Evolutionary conservation across 2,113 vertebrate species (phyloP).

Genomic region (Chloropsis cyanopogon): DNA sequence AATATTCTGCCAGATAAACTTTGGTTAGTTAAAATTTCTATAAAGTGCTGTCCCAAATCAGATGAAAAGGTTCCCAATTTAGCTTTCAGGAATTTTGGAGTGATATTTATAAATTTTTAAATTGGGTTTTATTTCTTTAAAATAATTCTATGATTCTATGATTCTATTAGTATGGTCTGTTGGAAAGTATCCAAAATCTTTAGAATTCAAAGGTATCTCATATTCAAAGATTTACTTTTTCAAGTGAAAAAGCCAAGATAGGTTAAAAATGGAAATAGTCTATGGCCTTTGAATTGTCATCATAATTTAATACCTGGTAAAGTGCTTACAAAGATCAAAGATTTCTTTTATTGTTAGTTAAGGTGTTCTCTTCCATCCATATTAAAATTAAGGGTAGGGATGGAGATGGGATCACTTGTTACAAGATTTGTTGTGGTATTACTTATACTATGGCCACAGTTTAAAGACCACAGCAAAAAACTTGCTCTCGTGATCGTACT

Average conservation of each 20-base stretch:
- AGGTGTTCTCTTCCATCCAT: background rate
- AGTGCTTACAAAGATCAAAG: background rate
- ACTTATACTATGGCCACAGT: background rate
- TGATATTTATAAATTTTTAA: background rate
- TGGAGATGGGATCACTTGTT: background rate
- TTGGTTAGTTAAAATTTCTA: background rate
- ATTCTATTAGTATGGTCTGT: background rate
- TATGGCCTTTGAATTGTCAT: background rate
- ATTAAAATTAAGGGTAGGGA: background rate
- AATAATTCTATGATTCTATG: background rate
- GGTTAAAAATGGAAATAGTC: background rate
- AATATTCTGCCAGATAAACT: background rate
- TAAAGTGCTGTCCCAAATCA: background rate
- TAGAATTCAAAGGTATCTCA: background rate
- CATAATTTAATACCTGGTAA: background rate
- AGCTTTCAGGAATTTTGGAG: background rate
- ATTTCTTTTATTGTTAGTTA: background rate
- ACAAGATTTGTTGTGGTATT: background rate
- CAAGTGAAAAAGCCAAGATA: background rate
- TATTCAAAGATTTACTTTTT: background rate
- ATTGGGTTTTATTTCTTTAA: background rate
- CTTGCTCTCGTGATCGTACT: background rate
- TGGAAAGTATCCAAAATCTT: background rate
- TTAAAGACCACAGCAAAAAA: background rate
- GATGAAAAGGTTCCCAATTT: background rate